Evolutionary conservation across 1,140 invertebrate genomes (phyloP), one percentile per base, ranked within the genome.

Genomic region (Lepidostoma basale): DNA sequence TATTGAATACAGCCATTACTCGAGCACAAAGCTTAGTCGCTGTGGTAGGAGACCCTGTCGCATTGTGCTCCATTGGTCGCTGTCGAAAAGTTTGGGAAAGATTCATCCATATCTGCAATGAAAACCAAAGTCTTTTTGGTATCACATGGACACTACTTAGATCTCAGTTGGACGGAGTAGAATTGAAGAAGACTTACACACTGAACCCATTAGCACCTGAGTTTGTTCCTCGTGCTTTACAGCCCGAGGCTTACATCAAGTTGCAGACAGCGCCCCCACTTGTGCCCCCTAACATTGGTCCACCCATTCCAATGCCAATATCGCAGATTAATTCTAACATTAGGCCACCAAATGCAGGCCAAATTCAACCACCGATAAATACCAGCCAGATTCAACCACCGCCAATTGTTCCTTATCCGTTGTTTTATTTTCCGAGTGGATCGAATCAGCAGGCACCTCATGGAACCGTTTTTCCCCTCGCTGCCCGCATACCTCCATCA

Each of bases 1-100:
- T 96, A 0, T 76, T 96, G 0, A 96, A 95, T 74, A 95, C 94
- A 0, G 93, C 93, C 0, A 89, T 96, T 5, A 96, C 94, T 0
- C 81, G 94, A 60, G 93, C 93, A 0, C 92, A 93, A 77, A 92
- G 90, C 73, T 76, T 95, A n/a, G 92, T 96, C 0, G 92, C 91
- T 1, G 92, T 95, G 5, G 91, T 96, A 3, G 94, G 94, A 0
- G 94, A 96, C 82, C 93, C 94, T 0, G 86, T 95, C 0, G 92
- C 93, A 1, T 79, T 96, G 0, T 92, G 92, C 69, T 91, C 93
- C 0, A 87, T 94, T 39, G 93, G 93, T 16, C 87, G 90, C 52
- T 96, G 94, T 80, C 87, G 91, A 67, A 90, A 91, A 80, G 86
- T 94, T 0, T 95, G 93, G 94, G 91, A 92, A 74, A 85, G 88